Percentiles rank a stretch among this genome's conserved stretches.
Evolutionary conservation across 2,113 vertebrate genomes (phyloP).

Genomic region (Proterorhinus semilunaris): DNA sequence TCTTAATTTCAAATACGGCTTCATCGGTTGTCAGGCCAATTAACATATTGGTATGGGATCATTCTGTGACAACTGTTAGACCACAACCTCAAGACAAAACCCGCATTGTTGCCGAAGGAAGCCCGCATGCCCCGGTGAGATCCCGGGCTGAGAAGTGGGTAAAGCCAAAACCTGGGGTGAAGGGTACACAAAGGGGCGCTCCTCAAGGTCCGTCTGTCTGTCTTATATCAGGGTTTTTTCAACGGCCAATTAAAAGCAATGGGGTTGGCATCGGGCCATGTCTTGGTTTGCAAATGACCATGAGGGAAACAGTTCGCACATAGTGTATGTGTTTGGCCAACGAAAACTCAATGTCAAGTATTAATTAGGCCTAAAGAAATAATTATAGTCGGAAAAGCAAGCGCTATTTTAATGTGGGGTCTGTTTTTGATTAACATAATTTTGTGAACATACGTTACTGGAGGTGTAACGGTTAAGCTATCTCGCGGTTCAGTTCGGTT

Average conservation of each 20-base stretch:
- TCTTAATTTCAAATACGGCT: slow-evolving; percentile 70
- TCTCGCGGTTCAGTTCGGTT: too few species aligned
- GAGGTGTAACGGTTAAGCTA: too few species aligned
- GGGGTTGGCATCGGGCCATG: slow-evolving; percentile 2
- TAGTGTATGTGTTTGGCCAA: not conserved
- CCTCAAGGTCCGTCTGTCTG: slow-evolving; percentile 5
- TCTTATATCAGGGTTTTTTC: slow-evolving; percentile 5
- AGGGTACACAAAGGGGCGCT: slow-evolving; percentile 10
- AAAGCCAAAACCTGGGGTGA: slow-evolving; percentile 23
- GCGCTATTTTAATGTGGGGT: not conserved
- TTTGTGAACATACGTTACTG: too few species aligned
- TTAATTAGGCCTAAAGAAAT: not conserved
- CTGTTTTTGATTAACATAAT: not conserved
- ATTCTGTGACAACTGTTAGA: slow-evolving; percentile 69
- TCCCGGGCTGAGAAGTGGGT: slow-evolving; percentile 35
- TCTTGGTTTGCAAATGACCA: not conserved
- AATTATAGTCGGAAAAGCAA: not conserved
- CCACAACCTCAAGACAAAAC: slow-evolving; percentile 70
- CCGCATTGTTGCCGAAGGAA: slow-evolving; percentile 56
- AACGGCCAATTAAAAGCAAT: slow-evolving; percentile 7
- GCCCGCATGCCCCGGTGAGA: slow-evolving; percentile 58
- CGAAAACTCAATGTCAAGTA: not conserved
- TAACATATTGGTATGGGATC: slow-evolving; percentile 69
- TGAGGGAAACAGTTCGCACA: not conserved
- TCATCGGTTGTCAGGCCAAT: slow-evolving; percentile 69